Evolutionary conservation across 2,888 invertebrate genomes (phyloP).

Genomic region (Icerya purchasi): DNA sequence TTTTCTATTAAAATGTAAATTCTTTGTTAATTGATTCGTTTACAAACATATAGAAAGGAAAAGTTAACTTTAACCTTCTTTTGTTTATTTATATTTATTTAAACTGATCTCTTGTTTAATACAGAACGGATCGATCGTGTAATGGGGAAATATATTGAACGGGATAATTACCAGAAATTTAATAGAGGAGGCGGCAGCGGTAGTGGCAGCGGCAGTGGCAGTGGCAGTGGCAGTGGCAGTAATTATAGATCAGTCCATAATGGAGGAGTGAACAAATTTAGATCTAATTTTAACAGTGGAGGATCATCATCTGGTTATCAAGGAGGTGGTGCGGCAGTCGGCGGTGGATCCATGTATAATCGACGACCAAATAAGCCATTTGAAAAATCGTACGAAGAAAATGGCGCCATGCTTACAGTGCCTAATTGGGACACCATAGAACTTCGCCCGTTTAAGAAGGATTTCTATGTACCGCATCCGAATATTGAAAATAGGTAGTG

Average conservation of each 20-base stretch:
- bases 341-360: too few relatives aligned
- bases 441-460: conserved; percentile 68
- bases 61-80: too few relatives aligned
- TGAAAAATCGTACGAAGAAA: conserved; percentile 3
- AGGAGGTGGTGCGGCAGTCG: too few relatives aligned
- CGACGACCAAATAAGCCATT: too few relatives aligned
- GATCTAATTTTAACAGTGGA: not conserved
- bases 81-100: too few relatives aligned
- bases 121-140: not conserved
- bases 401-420: conserved; percentile 32
- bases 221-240: conserved; percentile 31
- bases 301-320: not conserved
- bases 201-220: conserved; percentile 26
- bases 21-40: too few relatives aligned
- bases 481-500: conserved; percentile 14
- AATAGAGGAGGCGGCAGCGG: conserved; percentile 4
- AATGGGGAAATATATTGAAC: not conserved
- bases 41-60: too few relatives aligned
- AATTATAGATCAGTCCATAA: not conserved
- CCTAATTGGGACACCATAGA: conserved; percentile 52
- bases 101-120: too few relatives aligned
- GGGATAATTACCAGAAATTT: not conserved
- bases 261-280: not conserved
- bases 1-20: too few relatives aligned
- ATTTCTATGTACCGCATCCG: conserved; percentile 65